Evolutionary conservation across 2,797 vertebrate species (phyloP), one percentile per base, ranked within the genome.

Genomic region (Cyclura pinguis): DNA sequence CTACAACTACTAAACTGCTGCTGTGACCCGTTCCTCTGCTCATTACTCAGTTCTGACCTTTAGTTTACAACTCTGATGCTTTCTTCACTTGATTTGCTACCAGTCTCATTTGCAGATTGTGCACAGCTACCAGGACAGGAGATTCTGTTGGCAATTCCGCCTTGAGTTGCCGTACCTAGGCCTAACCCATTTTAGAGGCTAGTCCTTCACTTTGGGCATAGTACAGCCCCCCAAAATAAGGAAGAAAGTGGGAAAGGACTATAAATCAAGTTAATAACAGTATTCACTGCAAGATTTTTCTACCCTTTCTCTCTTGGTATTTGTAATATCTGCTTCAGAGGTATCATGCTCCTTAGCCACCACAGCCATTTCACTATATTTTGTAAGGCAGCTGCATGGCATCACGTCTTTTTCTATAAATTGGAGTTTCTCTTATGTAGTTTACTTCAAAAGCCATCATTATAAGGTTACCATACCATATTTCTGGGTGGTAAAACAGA

Each of bases 341-440:
- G 55, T 32, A 81, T 88, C 50, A 72, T 88, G 87, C 78, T 80
- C n/a, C 87, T 80, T 55, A 88, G 77, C 77, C 50, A 82, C 87
- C 18, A 73, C 87, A 82, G 64, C 81, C 80, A 88, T 82, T 88
- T 73, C 64, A 29, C 27, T 73, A 38, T 69, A 38, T 69, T 78
- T 73, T 32, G 64, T 88, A 57, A 52, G n/a, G 52, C 72, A 81
- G 64, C 72, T 72, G 32, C 62, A 57, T 88, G 87, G 82, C 67
- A 88, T 82, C 67, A 88, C 73, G 78, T 82, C 64, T 88, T 55
- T 88, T 88, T 88, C 42, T 81, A 82, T 88, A 88, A 88, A 88
- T 50, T 42, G 50, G 50, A 50, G 78, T 57, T 57, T 62, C 64
- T 88, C 16, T 50, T 88, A 73, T 57, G 50, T 42, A 88, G 78